Base-by-base conservation (phyloP, 2,113 vertebrate species). In the Aegypius monachus region DNA sequence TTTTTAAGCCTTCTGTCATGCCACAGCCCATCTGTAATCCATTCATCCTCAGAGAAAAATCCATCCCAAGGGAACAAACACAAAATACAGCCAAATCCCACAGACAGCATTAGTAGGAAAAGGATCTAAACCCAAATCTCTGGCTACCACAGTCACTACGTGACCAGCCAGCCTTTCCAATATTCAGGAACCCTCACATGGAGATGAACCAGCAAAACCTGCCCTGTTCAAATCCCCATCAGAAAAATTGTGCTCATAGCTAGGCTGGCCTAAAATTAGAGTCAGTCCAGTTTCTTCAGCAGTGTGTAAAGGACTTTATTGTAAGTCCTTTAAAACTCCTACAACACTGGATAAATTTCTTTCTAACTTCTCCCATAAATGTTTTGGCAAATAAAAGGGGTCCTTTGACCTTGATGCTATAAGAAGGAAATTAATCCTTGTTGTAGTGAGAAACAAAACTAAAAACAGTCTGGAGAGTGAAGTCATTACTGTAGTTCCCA, bases 31-130 rank as follows among this genome's bases (percentile, higher is more conserved):
- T 80, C 90, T 96, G 95, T 14, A 96, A 62, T 3, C 5, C 85
- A 88, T 91, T 88, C 47, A 85, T 95, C 90, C 87, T 90, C 84
- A 9, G 58, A 94, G 58, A 93, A 85, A 78, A 93, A 93, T 45
- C 61, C 81, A 38, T 53, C 96, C 74, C 84, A 12, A 50, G 81
- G 93, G 93, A 90, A 47, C 21, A 62, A 77, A 9, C 58, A n/a
- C 16, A 12, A 88, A 94, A 77, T 21, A 56, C 40, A 93, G 83
- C 61, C 88, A 85, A 79, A 68, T 48, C 66, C 40, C 42, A 47
- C 14, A 55, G 81, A 59, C 62, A 87, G 68, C 22, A 16, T 13
- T n/a, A 58, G 8, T 40, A 91, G 61, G 48, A 58, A 88, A 82
- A 81, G 17, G 40, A 23, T 80, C 73, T 81, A 72, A 94, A 79